Evolutionary conservation across 2,888 invertebrate species (phyloP).

Genomic region (Dicyrtoma fusca): DNA sequence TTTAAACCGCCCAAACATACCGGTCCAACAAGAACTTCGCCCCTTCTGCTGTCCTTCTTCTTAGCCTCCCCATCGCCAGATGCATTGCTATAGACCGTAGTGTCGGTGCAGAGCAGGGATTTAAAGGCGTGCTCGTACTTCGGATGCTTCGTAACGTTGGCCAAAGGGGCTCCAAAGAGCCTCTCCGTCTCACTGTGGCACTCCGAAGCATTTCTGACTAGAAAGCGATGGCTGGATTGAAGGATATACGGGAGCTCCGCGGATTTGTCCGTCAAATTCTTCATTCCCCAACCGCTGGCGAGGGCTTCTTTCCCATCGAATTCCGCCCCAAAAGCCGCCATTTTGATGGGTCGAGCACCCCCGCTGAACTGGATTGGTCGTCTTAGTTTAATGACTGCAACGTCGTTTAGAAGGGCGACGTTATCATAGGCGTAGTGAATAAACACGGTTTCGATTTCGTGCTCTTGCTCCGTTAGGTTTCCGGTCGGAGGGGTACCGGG

Average conservation of each 20-base stretch:
- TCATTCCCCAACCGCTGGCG: constrained; percentile 45
- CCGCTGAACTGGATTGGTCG: constrained; percentile 38
- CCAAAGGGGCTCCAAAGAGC: constrained; percentile 32
- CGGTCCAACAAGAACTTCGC: constrained; percentile 9
- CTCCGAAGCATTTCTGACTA: constrained; percentile 44
- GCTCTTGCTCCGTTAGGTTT: constrained; percentile 24
- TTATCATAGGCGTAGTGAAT: constrained; percentile 53
- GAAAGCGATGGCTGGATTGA: constrained; percentile 40
- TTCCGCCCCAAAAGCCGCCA: constrained; percentile 26
- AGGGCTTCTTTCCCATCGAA: constrained; percentile 32
- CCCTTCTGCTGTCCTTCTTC: constrained; percentile 39
- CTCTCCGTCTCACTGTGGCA: constrained; percentile 39
- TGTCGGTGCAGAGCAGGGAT: constrained; percentile 47
- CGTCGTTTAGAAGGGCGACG: constrained; percentile 45
- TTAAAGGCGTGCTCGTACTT: constrained; percentile 48
- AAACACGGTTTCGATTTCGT: constrained; percentile 47
- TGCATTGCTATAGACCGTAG: too few relatives aligned
- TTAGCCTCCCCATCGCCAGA: too few relatives aligned
- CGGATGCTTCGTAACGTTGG: constrained; percentile 35
- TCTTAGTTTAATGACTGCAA: constrained; percentile 50
- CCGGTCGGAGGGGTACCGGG: not conserved
- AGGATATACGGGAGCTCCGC: constrained; percentile 39
- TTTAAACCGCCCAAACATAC: too few relatives aligned
- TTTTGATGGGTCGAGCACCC: not conserved
- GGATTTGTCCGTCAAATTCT: constrained; percentile 36